These are phyloP conservation scores for Caenorhabditis tropicalis DNA, from an alignment of 1,140 invertebrate genomes.

Conservation along the genomic window DNA sequence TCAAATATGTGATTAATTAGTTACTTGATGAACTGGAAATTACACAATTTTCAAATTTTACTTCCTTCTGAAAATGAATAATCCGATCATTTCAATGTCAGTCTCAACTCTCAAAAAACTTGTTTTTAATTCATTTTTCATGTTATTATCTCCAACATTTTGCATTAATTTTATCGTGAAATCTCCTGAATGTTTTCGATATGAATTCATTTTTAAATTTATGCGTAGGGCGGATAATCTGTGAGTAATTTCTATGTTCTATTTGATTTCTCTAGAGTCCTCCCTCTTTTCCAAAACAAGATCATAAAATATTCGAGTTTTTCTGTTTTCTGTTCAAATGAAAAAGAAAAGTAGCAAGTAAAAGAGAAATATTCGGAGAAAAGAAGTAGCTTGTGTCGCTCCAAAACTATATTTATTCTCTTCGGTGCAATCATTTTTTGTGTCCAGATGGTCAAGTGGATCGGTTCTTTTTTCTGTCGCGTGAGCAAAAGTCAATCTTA, in stretches of 20 bases:
- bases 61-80: neutral
- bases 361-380: neutral
- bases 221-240: neutral
- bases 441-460: constrained; percentile 20
- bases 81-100: neutral
- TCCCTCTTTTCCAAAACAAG: too few species aligned
- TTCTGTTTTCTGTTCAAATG: too few species aligned
- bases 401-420: neutral
- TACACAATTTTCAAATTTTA: neutral
- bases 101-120: neutral
- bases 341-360: too few species aligned
- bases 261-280: too few species aligned
- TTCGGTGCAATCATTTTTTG: neutral
- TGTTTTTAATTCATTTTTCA: neutral
- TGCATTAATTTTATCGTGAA: neutral
- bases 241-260: neutral
- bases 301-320: too few species aligned
- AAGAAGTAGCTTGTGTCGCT: neutral
- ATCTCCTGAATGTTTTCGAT: neutral
- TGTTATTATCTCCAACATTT: neutral
- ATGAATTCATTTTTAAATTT: neutral
- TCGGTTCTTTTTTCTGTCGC: neutral
- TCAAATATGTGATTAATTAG: neutral
- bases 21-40: constrained; percentile 1
- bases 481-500: neutral